phyloP scores from a whole-genome alignment of 2,113 vertebrate species.

The Fregata magnificens region DNA sequence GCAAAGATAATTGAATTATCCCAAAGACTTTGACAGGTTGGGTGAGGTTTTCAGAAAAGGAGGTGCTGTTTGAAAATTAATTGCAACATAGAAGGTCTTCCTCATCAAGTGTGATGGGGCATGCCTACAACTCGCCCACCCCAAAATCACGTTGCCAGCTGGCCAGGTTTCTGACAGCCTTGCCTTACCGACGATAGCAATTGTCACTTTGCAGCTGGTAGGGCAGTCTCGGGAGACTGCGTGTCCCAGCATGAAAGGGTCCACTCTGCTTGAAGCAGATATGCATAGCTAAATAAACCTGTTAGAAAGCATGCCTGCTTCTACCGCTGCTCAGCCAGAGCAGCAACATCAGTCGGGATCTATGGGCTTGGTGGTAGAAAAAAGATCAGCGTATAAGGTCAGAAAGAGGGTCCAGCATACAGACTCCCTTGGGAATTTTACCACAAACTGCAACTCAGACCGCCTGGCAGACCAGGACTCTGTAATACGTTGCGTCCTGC shows the following conservation, averaged over 20 bases:
- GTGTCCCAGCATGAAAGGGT: not conserved
- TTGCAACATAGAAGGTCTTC: not conserved
- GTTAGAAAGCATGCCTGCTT: not conserved
- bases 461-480: not conserved
- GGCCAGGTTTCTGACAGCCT: not conserved
- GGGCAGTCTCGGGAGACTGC: not conserved
- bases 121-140: not conserved
- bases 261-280: not conserved
- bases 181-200: rapidly evolving
- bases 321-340: not conserved
- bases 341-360: not conserved
- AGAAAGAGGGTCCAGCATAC: not conserved
- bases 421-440: not conserved
- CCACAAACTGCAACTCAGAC: no score
- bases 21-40: not conserved
- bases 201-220: not conserved
- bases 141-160: not conserved
- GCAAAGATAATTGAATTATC: not conserved
- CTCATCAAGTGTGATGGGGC: not conserved
- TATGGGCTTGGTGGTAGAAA: not conserved
- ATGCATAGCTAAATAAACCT: not conserved
- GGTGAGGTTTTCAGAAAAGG: not conserved
- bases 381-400: not conserved
- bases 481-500: not conserved
- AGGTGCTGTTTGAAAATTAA: not conserved